Base-by-base conservation (phyloP, 2,113 vertebrate species). In the Pteropus alecto region DNA sequence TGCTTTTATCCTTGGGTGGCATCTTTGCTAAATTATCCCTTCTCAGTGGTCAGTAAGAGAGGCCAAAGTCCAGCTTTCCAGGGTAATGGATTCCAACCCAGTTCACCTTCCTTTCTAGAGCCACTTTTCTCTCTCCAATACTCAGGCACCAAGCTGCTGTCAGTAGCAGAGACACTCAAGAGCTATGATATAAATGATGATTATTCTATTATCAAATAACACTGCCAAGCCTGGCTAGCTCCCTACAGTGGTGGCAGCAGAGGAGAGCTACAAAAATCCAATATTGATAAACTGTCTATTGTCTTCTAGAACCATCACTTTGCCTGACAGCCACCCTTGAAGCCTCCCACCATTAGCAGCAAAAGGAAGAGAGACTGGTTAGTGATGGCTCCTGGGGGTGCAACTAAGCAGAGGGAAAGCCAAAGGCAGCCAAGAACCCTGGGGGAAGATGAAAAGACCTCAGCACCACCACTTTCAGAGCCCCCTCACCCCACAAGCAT, bases 221-320 rank as follows among this genome's bases (percentile, higher is more conserved):
- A 87, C 21, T 77, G 84, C 92, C 95, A 95, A 95, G 95, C 79
- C 92, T 77, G 87, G 93, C 92, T 18, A 3, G 61, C 84, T 96
- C 93, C 61, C 90, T 63, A 78, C 46, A 79, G 71, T 2, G 1
- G 60, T 81, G 61, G 79, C 33, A 2, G 78, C 60, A 46, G 90
- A 89, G 51, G 65, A 2, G 0, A 81, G 92, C 95, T 90, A 73
- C 54, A 94, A 92, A 92, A 94, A 95, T 70, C 95, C 95, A 96
- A 73, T 96, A 90, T 54, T 77, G 90, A 96, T 90, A 93, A 96
- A 93, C 90, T 68, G 43, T 65, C 51, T 54, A 85, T 43, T 79
- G 83, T 92, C 90, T 90, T 93, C 90, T 92, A 79, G 96, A 95
- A 82, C 46, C 70, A 81, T 73, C 84, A 33, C 51, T 97, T 92